Conservation (phyloP, 2,888 invertebrate genomes). For the Cinara cedri region DNA sequence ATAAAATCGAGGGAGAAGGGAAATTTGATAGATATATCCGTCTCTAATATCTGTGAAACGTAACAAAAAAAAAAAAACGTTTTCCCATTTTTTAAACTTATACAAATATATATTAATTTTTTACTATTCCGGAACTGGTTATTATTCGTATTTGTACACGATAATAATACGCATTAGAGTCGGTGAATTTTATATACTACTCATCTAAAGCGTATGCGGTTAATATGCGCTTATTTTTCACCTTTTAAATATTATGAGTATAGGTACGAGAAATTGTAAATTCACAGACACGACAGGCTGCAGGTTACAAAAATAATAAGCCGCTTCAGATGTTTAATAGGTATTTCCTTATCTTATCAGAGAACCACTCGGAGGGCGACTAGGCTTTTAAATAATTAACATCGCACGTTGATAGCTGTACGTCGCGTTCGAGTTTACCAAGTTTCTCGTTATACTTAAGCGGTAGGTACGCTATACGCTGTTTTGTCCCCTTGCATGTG, state of each 20-base stretch:
- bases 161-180: not conserved
- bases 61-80: not conserved
- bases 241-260: too few species aligned
- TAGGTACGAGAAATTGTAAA: not conserved
- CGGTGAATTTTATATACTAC: too few species aligned
- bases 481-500: not conserved
- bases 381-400: conserved; percentile 33
- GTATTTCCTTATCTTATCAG: conserved; percentile 24
- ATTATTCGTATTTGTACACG: not conserved
- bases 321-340: not conserved
- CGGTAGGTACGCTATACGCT: not conserved
- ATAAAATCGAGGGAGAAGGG: too few species aligned
- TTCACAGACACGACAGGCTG: not conserved
- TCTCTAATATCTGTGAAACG: not conserved
- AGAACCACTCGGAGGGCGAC: not conserved
- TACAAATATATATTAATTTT: too few species aligned
- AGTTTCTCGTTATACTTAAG: too few species aligned
- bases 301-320: conserved; percentile 3
- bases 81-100: conserved; percentile 4
- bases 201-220: too few species aligned
- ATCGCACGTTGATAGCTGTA: not conserved
- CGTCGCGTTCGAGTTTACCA: too few species aligned
- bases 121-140: not conserved
- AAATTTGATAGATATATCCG: too few species aligned
- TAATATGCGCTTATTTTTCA: too few species aligned